Evolutionary conservation across 2,113 vertebrate species (phyloP), one percentile per base, ranked within the genome.

Genomic region (Ascaphus truei): DNA sequence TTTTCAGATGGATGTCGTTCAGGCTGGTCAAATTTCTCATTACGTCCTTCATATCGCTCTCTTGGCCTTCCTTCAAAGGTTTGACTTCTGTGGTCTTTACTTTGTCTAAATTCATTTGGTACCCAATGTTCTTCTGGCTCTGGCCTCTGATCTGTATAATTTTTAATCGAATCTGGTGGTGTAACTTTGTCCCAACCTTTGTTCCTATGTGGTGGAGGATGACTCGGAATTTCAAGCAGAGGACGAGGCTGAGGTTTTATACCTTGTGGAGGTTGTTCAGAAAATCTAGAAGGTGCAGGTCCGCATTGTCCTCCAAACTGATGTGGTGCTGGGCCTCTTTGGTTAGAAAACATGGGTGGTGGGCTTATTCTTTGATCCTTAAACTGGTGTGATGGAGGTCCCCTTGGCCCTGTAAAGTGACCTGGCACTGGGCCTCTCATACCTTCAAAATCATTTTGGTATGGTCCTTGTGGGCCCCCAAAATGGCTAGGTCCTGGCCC

Each of bases 1-100:
- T 88, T 87, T 41, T 97, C 93, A 0, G 77, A 78, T 8, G 78
- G 76, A 23, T 84, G 89, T 8, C 51, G 48, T 2, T 92, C 83
- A 0, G 78, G 51, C 25, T 85, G 77, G 52, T 88, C 80, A 10
- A 76, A 68, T 52, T 93, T 83, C 27, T 95, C 93, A 68, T 87
- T 88, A 73, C 85, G 86, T 8, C 83, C 87, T 18, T 98, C 95
- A 2, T 93, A 94, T n/a, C 93, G 89, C 31, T 88, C 90, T 11
- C 92, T 83, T 27, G 85, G 88, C 34, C 91, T 86, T 4, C 90
- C 94, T 62, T 84, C 86, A 73, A 81, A 91, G 33, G 74, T 52
- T 83, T 63, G 91, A 71, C 55, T 80, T 80, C 72, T 88, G 75
- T 79, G 88, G 50, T 79, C 87, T 75, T 88, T 91, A 79, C 88